Base-by-base conservation (phyloP, 1,140 invertebrate species). In the Varroa destructor region DNA sequence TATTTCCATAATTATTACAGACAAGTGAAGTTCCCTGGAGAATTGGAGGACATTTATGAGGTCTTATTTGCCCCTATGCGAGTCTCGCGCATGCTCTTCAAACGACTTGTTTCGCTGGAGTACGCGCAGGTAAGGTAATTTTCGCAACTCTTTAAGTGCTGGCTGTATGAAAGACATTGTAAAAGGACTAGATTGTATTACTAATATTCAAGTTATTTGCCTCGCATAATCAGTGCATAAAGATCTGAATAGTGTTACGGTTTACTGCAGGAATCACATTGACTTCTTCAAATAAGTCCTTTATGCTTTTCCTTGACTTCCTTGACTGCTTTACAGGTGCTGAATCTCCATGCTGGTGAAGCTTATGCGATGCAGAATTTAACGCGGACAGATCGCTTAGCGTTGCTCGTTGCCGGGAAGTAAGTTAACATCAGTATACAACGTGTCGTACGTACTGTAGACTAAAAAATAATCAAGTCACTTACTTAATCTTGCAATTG, bases 311-410 rank as follows among this genome's bases (percentile, higher is more conserved):
- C 25, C 25, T 25, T 25, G 25, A 25, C 25, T 25, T 25, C 25
- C 46, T 51, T 51, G 8, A 51, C 46, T 8, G 8, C 8, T 12
- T 40, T 40, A 5, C 61, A 89, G 73, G 85, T 91, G 73, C 87
- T 89, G 84, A 89, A 87, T 0, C 78, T 91, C 1, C 88, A 91
- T 75, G 87, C 89, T 0, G 82, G 90, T 0, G 90, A 92, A 79
- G 87, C 88, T 0, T 93, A 93, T 77, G 89, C 89, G 5, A 88
- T 90, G 81, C 88, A 91, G 80, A 88, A 89, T 78, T 81, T 93
- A 6, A 92, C 89, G 0, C 85, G 87, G 74, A 91, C 89, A 0
- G 89, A 92, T 76, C 81, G 89, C 74, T 80, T 92, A 0, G 88
- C 87, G 0, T 76, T 93, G 0, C 80, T 92, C 10, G 81, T 92